A percentile compares a stretch with the other conserved stretches of the same genome.
Conservation (phyloP, 2,888 invertebrate species). For the Anticlea derivata region DNA sequence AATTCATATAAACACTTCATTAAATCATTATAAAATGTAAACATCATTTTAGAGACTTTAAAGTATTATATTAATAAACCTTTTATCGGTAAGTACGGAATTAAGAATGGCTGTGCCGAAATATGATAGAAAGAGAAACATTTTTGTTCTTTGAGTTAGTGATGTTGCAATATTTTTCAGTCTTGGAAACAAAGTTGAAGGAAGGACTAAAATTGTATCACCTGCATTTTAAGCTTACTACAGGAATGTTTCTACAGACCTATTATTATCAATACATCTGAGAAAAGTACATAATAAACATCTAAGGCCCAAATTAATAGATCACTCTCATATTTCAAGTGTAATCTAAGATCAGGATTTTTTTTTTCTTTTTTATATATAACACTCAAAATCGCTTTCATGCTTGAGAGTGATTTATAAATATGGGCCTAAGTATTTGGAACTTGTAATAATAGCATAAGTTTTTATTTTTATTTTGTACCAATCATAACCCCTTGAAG, state of each 20-base stretch:
- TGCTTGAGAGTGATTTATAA: too few species aligned
- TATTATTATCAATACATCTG: conserved; percentile 42
- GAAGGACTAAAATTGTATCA: conserved; percentile 27
- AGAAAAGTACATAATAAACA: conserved; percentile 61
- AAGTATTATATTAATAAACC: conserved; percentile 54
- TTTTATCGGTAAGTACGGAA: conserved; percentile 59
- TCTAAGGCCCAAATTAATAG: too few species aligned
- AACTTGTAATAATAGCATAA: conserved; percentile 63
- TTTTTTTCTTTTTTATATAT: too few species aligned
- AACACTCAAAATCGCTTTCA: too few species aligned
- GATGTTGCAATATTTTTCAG: conserved; percentile 12
- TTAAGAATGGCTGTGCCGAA: conserved; percentile 71
- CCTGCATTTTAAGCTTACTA: conserved; percentile 42
- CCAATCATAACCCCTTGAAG: conserved; percentile 66
- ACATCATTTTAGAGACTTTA: conserved; percentile 36
- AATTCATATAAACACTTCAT: conserved; percentile 27
- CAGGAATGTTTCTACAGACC: conserved; percentile 35
- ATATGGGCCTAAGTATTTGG: conserved; percentile 61
- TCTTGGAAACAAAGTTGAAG: conserved; percentile 14
- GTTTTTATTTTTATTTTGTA: conserved; percentile 70
- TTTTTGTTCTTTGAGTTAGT: conserved; percentile 23
- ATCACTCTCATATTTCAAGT: too few species aligned
- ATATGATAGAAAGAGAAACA: conserved; percentile 46
- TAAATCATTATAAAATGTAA: conserved; percentile 36
- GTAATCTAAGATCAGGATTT: too few species aligned